phyloP scores from a whole-genome alignment of 2,888 invertebrate species.

The Papilio protenor region DNA sequence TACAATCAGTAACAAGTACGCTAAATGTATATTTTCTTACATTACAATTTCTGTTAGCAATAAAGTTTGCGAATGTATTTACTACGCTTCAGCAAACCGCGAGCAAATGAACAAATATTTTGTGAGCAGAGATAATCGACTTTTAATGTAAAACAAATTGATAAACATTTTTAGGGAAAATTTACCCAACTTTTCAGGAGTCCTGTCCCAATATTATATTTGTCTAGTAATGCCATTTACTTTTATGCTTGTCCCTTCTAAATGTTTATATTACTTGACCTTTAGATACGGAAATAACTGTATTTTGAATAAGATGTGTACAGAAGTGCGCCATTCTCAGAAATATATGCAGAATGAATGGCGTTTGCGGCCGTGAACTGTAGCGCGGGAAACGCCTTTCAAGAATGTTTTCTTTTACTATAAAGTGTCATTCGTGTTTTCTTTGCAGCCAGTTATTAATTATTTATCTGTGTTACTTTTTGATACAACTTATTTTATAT shows the following conservation, averaged over 20 bases:
- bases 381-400: constrained; percentile 24
- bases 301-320: constrained; percentile 25
- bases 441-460: constrained; percentile 8
- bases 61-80: constrained; percentile 9
- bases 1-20: not conserved
- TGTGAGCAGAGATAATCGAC: constrained; percentile 20
- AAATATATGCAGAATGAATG: constrained; percentile 22
- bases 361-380: constrained; percentile 27
- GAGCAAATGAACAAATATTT: constrained; percentile 17
- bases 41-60: not conserved
- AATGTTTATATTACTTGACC: constrained; percentile 20
- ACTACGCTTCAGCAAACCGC: not conserved
- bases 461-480: not conserved
- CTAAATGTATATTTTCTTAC: not conserved
- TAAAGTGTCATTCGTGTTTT: not conserved
- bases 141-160: constrained; percentile 37
- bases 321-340: constrained; percentile 14
- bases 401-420: constrained; percentile 21
- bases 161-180: not conserved
- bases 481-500: not conserved
- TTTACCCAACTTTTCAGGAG: not conserved
- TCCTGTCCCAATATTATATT: not conserved
- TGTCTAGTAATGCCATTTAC: not conserved
- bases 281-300: constrained; percentile 30
- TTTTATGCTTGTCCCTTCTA: not conserved